These are phyloP conservation scores for Sphinx pinastri DNA, from an alignment of 2,888 invertebrate genomes.

Conservation along the genomic window DNA sequence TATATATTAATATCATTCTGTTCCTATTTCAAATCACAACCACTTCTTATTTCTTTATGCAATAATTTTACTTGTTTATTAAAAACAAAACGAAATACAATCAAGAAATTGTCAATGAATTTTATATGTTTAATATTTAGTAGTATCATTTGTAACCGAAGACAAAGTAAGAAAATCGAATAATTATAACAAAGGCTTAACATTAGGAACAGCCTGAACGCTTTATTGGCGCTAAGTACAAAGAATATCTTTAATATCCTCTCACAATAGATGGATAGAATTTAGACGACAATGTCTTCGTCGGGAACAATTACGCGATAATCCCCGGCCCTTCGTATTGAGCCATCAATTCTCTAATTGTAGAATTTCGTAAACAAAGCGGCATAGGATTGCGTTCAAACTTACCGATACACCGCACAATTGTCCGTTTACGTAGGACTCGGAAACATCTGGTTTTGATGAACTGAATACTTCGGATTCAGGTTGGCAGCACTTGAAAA, in stretches of 20 bases:
- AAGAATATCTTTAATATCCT: constrained; percentile 25
- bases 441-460: constrained; percentile 80
- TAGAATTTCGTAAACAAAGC: constrained; percentile 42
- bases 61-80: no score
- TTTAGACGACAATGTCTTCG: constrained; percentile 25
- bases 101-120: no score
- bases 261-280: constrained; percentile 19
- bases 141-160: not conserved
- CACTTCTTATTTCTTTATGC: no score
- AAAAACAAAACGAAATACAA: no score
- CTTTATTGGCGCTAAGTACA: constrained; percentile 23
- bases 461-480: constrained; percentile 80
- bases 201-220: constrained; percentile 22
- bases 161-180: constrained; percentile 11
- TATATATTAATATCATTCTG: no score
- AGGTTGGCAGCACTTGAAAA: constrained; percentile 80
- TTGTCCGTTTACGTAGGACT: constrained; percentile 72
- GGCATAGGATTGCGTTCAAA: constrained; percentile 45
- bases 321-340: constrained; percentile 28
- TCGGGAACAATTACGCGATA: constrained; percentile 22
- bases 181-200: constrained; percentile 21
- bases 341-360: constrained; percentile 33
- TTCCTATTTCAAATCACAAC: no score
- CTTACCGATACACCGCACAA: constrained; percentile 50
- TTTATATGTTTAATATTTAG: not conserved